These are phyloP conservation scores for Rhinella marina DNA, from an alignment of 2,797 vertebrate species.

Conservation along the genomic window DNA sequence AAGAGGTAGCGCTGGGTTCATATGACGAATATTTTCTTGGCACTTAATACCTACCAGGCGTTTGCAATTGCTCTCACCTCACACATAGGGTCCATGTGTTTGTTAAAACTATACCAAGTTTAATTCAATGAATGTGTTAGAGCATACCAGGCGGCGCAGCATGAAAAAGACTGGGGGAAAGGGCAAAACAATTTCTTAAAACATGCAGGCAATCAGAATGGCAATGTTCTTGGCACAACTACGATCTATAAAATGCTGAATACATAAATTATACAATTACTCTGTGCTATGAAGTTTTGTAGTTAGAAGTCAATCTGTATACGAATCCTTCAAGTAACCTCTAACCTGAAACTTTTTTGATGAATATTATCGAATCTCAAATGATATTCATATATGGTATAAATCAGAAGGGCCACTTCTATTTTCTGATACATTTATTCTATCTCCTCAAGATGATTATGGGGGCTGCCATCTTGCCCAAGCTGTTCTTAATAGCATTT, in stretches of 20 bases:
- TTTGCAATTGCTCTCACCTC: conserved; percentile 41
- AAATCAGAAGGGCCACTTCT: no score
- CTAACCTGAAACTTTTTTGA: background rate
- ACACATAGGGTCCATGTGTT: conserved; percentile 28
- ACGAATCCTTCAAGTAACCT: background rate
- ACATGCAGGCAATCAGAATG: conserved; percentile 29
- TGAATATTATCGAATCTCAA: background rate
- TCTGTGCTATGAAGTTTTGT: background rate
- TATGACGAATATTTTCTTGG: conserved; percentile 22
- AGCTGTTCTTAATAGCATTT: no score
- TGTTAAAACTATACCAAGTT: conserved; percentile 26
- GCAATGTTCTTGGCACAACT: background rate
- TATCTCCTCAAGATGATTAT: no score
- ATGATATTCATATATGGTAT: no score
- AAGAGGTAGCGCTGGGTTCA: conserved; percentile 19
- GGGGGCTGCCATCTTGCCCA: no score
- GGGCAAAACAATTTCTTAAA: conserved; percentile 21
- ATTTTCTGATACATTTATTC: no score
- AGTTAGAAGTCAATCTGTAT: background rate
- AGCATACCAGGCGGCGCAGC: conserved; percentile 8
- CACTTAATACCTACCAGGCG: conserved; percentile 26
- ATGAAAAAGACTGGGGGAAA: background rate
- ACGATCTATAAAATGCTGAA: background rate
- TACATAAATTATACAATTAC: background rate
- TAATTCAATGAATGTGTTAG: conserved; percentile 38